Evolutionary conservation across 2,113 vertebrate species (phyloP).

Genomic region (Leuciscus idus): DNA sequence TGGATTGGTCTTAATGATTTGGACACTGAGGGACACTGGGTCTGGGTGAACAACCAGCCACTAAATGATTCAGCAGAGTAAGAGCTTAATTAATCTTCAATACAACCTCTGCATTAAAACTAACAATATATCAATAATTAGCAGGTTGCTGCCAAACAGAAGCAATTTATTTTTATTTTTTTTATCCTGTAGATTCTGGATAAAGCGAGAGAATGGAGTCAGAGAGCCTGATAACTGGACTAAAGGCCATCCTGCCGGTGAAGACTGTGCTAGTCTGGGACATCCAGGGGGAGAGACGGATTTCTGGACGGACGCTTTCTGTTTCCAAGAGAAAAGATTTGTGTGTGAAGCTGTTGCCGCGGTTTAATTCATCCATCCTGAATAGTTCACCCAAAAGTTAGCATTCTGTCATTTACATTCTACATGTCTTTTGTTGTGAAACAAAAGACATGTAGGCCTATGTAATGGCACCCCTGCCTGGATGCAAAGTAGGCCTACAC

Average conservation of each 20-base stretch:
- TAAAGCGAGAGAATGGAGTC: background rate
- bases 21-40: slow-evolving; percentile 51
- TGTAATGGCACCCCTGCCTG: too few relatives aligned
- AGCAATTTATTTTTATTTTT: background rate
- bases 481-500: too few relatives aligned
- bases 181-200: slow-evolving; percentile 28
- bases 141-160: background rate
- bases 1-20: slow-evolving; percentile 59
- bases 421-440: too few relatives aligned
- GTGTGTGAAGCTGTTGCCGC: slow-evolving; percentile 40
- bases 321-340: slow-evolving; percentile 22
- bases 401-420: background rate
- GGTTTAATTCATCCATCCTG: background rate
- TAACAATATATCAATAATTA: background rate
- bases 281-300: background rate
- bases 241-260: background rate
- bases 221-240: slow-evolving; percentile 48
- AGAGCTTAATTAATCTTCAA: background rate
- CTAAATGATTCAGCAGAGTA: background rate
- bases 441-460: too few relatives aligned
- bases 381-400: background rate
- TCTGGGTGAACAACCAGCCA: slow-evolving; percentile 52
- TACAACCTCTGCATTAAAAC: background rate
- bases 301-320: slow-evolving; percentile 36
- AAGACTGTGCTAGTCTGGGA: background rate